Conservation (phyloP, 2,888 invertebrate genomes). For the Spialia ferax region DNA sequence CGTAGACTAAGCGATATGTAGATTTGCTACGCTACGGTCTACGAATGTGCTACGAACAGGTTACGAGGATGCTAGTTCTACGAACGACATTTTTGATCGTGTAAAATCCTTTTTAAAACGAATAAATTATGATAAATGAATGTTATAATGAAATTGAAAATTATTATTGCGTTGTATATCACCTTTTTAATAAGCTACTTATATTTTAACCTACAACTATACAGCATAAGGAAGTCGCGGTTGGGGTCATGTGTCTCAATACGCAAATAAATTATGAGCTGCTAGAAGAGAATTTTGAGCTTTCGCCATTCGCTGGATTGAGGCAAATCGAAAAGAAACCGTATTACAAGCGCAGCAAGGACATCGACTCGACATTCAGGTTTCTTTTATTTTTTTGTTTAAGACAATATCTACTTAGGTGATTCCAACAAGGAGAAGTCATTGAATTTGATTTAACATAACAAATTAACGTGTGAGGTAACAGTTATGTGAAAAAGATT, state of each 20-base stretch:
- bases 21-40: not conserved
- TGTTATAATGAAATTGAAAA: too few species aligned
- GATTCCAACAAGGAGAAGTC: too few species aligned
- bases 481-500: too few species aligned
- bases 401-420: too few species aligned
- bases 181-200: not conserved
- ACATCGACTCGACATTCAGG: conserved; percentile 48
- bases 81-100: too few species aligned
- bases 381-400: not conserved
- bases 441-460: too few species aligned
- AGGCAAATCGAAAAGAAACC: conserved; percentile 53
- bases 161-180: too few species aligned
- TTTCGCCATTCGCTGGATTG: conserved; percentile 86
- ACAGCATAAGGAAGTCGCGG: conserved; percentile 80
- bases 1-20: not conserved
- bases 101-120: too few species aligned
- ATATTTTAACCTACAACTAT: not conserved
- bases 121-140: too few species aligned
- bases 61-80: too few species aligned
- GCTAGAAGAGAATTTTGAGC: conserved; percentile 87
- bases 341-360: conserved; percentile 27
- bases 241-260: conserved; percentile 88
- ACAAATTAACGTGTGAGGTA: too few species aligned
- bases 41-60: too few species aligned
- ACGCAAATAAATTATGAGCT: conserved; percentile 85